phyloP scores from a whole-genome alignment of 2,797 vertebrate genomes.

The Oceanodroma leucorhoa region DNA sequence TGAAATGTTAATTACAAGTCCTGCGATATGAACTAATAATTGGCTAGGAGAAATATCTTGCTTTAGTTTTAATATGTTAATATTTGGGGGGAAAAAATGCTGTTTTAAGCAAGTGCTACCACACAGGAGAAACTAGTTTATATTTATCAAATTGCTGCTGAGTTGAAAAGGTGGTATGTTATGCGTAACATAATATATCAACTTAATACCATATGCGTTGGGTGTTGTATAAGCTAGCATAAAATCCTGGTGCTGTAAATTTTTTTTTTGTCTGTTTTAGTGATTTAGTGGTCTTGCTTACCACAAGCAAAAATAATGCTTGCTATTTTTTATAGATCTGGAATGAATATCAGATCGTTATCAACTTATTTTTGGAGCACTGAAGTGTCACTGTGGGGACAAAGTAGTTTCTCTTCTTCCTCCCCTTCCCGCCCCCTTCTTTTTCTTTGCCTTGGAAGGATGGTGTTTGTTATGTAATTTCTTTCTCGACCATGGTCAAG shows the following conservation, averaged over 20 bases:
- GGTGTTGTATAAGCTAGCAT: background rate
- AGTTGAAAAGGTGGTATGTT: background rate
- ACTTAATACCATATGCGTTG: background rate
- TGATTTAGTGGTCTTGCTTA: background rate
- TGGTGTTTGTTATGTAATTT: background rate
- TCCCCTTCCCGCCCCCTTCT: fast-evolving
- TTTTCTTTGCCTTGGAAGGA: background rate
- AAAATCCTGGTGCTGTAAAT: background rate
- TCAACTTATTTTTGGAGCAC: background rate
- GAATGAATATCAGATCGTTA: background rate
- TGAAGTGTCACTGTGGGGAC: background rate
- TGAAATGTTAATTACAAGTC: background rate
- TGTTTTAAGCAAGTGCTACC: background rate
- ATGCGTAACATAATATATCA: background rate
- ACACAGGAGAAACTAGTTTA: background rate
- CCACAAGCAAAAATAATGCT: background rate
- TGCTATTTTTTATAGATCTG: background rate
- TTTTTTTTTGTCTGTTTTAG: background rate
- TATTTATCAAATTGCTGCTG: background rate
- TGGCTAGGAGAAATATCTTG: background rate
- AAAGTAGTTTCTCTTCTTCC: background rate
- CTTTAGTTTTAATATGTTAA: background rate
- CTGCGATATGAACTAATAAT: background rate
- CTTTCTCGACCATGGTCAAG: background rate
- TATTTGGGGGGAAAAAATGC: background rate